Evolutionary conservation across 2,113 vertebrate species (phyloP).

Genomic region (Telmatochromis brachygnathus): DNA sequence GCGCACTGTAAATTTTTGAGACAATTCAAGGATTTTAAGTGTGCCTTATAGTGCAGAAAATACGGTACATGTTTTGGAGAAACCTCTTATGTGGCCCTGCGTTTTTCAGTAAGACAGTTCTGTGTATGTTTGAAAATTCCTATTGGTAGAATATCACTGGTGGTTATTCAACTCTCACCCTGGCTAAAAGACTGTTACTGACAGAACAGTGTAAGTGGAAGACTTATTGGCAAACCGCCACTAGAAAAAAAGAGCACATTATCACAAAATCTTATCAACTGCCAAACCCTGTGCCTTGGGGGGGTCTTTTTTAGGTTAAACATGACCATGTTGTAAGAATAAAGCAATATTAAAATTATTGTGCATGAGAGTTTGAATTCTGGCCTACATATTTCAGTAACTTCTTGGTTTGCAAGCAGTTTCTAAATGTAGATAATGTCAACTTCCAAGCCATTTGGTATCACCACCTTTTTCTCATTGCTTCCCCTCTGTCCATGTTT

Average conservation of each 20-base stretch:
- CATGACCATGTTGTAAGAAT: neutral
- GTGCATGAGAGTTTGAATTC: neutral
- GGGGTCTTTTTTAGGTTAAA: neutral
- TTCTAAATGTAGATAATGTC: neutral
- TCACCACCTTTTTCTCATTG: neutral
- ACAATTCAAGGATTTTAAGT: too few relatives aligned
- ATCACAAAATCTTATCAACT: neutral
- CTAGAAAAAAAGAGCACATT: neutral
- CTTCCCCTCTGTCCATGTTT: neutral
- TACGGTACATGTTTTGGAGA: neutral
- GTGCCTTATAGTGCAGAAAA: too few relatives aligned
- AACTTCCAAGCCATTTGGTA: neutral
- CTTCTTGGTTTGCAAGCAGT: neutral
- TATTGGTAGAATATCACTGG: neutral
- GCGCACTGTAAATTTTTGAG: too few relatives aligned
- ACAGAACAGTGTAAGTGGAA: neutral
- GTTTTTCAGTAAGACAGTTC: neutral
- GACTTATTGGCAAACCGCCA: neutral
- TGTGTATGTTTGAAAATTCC: neutral
- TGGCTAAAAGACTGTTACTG: neutral
- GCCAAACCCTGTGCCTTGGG: neutral
- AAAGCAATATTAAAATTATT: neutral
- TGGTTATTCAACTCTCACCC: neutral
- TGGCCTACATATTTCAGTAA: neutral
- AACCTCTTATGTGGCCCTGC: neutral